phyloP scores from a whole-genome alignment of 2,797 vertebrate species.

The Xiphophorus birchmanni region DNA sequence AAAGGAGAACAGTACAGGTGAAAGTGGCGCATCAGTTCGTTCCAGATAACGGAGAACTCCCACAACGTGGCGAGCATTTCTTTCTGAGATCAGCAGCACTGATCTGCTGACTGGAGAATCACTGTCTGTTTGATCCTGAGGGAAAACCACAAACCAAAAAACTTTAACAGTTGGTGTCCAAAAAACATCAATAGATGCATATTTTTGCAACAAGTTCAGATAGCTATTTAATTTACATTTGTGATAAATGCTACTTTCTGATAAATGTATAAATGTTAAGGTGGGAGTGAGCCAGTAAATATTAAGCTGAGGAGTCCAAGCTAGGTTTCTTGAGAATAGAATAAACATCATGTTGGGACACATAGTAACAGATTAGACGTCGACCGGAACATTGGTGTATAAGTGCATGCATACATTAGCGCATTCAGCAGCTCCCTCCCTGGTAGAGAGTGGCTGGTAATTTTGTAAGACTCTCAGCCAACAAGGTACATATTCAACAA shows the following conservation, averaged over 20 bases:
- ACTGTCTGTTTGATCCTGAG: background rate
- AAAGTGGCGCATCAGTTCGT: constrained; percentile 61
- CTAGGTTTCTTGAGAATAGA: background rate
- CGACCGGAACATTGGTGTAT: too few species aligned
- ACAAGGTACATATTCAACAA: too few species aligned
- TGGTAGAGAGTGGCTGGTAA: too few species aligned
- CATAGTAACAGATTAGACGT: too few species aligned
- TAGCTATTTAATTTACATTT: background rate
- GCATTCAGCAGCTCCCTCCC: too few species aligned
- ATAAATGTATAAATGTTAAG: background rate
- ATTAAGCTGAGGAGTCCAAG: background rate
- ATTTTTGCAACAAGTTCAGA: background rate
- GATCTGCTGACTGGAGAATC: constrained; percentile 48
- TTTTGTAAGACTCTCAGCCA: too few species aligned
- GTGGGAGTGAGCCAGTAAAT: background rate
- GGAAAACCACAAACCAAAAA: background rate
- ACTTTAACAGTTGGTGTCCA: too few species aligned
- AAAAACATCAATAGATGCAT: background rate
- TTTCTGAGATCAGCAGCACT: constrained; percentile 79
- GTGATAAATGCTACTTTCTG: too few species aligned
- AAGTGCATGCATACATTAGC: too few species aligned
- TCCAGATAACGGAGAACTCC: constrained; percentile 76
- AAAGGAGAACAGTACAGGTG: constrained; percentile 75
- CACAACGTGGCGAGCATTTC: constrained; percentile 65
- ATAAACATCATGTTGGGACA: too few species aligned